Evolutionary conservation across 2,113 vertebrate genomes (phyloP).

Genomic region (Gymnobelideus leadbeateri): DNA sequence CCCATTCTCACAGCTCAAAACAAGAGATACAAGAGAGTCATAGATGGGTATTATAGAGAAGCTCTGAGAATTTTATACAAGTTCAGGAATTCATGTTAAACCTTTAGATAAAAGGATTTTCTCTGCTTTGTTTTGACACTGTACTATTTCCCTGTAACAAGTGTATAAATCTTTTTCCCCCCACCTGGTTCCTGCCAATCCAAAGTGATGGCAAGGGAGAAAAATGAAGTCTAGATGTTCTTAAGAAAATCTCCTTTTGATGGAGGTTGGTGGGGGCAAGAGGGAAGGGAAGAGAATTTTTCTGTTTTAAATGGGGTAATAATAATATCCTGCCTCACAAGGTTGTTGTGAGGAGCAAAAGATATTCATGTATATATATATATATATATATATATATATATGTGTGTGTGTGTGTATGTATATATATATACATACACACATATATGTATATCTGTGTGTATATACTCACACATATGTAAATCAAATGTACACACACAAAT

Average conservation of each 20-base stretch:
- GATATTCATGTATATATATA: no score
- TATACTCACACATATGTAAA: no score
- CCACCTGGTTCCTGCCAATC: neutral
- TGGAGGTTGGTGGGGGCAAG: neutral
- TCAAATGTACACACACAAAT: no score
- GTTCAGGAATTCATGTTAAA: slow-evolving; percentile 12
- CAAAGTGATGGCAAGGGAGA: neutral
- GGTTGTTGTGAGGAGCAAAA: neutral
- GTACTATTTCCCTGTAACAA: slow-evolving; percentile 24
- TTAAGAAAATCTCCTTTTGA: neutral
- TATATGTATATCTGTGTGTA: no score
- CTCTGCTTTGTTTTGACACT: slow-evolving; percentile 8
- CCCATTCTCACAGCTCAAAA: neutral
- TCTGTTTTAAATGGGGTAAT: fast-evolving
- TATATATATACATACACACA: neutral
- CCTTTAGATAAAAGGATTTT: slow-evolving; percentile 19
- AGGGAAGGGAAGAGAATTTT: fast-evolving
- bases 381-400: no score
- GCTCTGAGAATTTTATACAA: neutral
- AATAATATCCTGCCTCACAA: neutral
- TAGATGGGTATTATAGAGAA: neutral
- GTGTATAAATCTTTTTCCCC: neutral
- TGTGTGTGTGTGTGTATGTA: no score
- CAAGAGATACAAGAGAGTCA: neutral
- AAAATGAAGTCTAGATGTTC: neutral